phyloP scores from a whole-genome alignment of 2,797 vertebrate genomes.

The Pantherophis vulpinus region DNA sequence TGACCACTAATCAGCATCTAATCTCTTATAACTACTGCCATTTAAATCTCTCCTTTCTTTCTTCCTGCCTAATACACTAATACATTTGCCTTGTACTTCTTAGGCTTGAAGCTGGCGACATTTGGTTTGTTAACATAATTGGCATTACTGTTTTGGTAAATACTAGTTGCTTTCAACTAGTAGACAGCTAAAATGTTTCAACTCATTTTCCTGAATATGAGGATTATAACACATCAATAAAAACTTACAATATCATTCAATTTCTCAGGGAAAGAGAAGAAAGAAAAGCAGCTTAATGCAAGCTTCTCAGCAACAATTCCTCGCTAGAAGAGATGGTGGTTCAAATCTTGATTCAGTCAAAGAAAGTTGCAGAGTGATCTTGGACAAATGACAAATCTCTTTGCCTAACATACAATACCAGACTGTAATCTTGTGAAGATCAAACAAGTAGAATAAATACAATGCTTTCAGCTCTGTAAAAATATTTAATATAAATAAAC shows the following conservation, averaged over 20 bases:
- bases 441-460: background rate
- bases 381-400: background rate
- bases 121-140: background rate
- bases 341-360: background rate
- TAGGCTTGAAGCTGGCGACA: background rate
- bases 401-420: background rate
- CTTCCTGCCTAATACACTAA: background rate
- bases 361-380: background rate
- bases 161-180: background rate
- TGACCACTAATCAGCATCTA: background rate
- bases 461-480: background rate
- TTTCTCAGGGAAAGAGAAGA: background rate
- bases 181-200: background rate
- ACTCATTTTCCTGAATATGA: background rate
- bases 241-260: background rate
- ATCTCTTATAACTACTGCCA: background rate
- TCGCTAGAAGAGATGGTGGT: background rate
- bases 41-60: background rate
- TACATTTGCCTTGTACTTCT: background rate
- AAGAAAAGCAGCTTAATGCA: background rate
- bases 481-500: background rate
- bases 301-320: background rate
- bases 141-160: background rate
- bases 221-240: background rate
- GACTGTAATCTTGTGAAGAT: background rate